Evolutionary conservation across 1,140 invertebrate genomes (phyloP), one percentile per base, ranked within the genome.

Genomic region (Penaeus vannamei): DNA sequence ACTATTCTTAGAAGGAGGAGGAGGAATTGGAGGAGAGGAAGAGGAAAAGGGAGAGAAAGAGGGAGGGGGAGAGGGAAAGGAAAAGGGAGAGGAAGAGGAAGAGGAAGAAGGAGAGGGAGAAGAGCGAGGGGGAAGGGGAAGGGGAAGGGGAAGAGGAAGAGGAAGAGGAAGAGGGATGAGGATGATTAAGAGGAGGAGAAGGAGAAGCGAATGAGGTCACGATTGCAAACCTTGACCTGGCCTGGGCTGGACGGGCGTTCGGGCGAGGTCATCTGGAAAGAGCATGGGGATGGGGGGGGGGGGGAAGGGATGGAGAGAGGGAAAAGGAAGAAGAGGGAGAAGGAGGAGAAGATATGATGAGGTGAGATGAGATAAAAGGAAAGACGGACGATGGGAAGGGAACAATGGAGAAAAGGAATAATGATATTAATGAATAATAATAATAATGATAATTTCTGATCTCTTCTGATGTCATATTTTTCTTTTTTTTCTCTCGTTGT

Each of bases 81-180:
- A 8, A 53, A 10, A 8, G 10, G 46, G 8, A 8, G 46, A 53
- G 10, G 14, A 8, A 53, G 46, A 14, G 46, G 8, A 8, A 53
- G 46, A 8, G 8, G 8, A 14, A 53, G 46, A 8, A 14, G 8
- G 46, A 53, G 46, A 0, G 8, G 8, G 8, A 10, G 8, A 8
- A 8, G 1, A 8, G 10, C 3, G 8, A 8, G 1, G 2, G 14
- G 8, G 46, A 14, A 1, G 8, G 14, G 8, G 2, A 8, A 12
- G 46, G 10, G 46, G 8, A 8, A 1, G 46, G 10, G 46, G 46
- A 14, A 1, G 8, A 53, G 46, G 46, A 14, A 1, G 66, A 69
- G 66, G 10, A 22, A 1, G 14, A 19, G 14, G 29, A 14, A 19
- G 66, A 69, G 66, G 29, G 66, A 66, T 53, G 46, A 53, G 46